Percentiles rank a stretch among this genome's conserved stretches.
phyloP scores from a whole-genome alignment of 2,797 vertebrate genomes.

The Prunella strophiata region DNA sequence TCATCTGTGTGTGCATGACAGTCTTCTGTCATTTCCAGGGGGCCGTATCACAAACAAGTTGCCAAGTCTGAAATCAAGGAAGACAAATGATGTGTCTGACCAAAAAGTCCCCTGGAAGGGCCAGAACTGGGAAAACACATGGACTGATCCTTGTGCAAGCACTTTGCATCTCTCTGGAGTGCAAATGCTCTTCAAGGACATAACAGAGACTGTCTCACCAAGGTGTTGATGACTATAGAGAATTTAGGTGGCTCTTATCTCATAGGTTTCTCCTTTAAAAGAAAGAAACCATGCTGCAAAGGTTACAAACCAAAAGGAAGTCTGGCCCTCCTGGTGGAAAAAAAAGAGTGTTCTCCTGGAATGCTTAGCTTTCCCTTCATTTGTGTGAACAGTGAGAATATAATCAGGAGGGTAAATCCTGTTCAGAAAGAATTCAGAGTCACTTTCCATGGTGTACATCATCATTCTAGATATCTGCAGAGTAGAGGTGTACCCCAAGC shows the following conservation, averaged over 20 bases:
- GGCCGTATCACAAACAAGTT: background rate
- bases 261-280: background rate
- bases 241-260: background rate
- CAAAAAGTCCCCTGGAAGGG: background rate
- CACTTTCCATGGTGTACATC: background rate
- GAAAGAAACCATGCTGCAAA: background rate
- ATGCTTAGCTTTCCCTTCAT: background rate
- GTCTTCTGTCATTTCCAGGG: background rate
- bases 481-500: background rate
- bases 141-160: fast-evolving
- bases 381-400: background rate
- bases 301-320: background rate
- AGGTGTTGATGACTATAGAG: background rate
- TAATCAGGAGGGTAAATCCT: background rate
- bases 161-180: background rate
- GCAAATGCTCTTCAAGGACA: background rate
- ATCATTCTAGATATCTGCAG: background rate
- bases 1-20: background rate
- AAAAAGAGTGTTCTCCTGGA: background rate
- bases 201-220: background rate
- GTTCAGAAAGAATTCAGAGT: background rate
- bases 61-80: background rate
- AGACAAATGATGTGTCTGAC: background rate
- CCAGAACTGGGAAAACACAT: background rate
- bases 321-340: background rate